phyloP scores from a whole-genome alignment of 2,888 invertebrate species.

The Stictocephala bisonia region DNA sequence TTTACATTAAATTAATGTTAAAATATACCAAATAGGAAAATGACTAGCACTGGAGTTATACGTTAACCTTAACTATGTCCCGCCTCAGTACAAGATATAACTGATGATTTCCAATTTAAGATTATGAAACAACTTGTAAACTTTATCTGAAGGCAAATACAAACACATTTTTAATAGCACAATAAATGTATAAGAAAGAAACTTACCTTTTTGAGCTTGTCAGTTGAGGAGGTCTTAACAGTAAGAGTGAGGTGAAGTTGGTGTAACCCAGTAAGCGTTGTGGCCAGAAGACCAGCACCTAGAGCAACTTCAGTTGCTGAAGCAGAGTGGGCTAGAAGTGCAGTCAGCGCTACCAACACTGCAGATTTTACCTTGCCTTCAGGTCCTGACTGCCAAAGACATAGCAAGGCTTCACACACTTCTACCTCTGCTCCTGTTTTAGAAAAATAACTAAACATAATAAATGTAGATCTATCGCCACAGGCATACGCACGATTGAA shows the following conservation, averaged over 20 bases:
- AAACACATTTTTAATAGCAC: too few relatives aligned
- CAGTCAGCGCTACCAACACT: constrained; percentile 45
- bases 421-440: constrained; percentile 25
- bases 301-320: constrained; percentile 51
- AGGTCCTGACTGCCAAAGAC: not conserved
- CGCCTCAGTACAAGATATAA: too few relatives aligned
- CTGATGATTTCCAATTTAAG: too few relatives aligned
- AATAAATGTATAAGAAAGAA: too few relatives aligned
- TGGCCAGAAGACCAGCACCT: constrained; percentile 44
- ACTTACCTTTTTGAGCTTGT: constrained; percentile 52
- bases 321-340: constrained; percentile 50
- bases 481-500: too few relatives aligned
- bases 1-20: too few relatives aligned
- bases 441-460: not conserved
- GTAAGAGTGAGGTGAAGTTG: constrained; percentile 52
- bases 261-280: constrained; percentile 45
- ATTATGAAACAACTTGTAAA: too few relatives aligned
- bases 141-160: too few relatives aligned
- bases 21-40: too few relatives aligned
- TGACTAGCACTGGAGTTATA: too few relatives aligned
- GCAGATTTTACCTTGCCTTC: not conserved
- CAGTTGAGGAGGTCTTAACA: constrained; percentile 48
- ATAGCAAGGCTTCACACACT: constrained; percentile 46
- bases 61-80: too few relatives aligned
- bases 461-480: not conserved